phyloP scores from a whole-genome alignment of 2,888 invertebrate genomes.

The Diloba caeruleocephala region DNA sequence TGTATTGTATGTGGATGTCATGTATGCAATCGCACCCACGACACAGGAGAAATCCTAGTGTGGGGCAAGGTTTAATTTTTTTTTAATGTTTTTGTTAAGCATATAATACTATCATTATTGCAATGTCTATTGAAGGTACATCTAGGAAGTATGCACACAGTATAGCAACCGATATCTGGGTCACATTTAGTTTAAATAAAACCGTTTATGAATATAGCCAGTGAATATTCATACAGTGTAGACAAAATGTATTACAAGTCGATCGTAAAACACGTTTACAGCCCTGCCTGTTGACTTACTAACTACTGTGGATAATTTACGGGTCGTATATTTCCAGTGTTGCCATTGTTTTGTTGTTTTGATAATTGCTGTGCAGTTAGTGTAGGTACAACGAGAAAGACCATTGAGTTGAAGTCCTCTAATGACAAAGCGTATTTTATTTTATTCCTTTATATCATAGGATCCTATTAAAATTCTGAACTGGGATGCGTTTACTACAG shows the following conservation, averaged over 20 bases:
- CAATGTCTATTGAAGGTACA: constrained; percentile 23
- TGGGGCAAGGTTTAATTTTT: too few relatives aligned
- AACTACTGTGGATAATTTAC: constrained; percentile 48
- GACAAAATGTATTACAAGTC: constrained; percentile 40
- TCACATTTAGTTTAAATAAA: constrained; percentile 31
- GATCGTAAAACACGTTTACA: constrained; percentile 52
- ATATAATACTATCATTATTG: constrained; percentile 11
- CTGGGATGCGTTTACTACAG: neutral
- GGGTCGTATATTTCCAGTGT: constrained; percentile 29
- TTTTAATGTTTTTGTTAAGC: neutral
- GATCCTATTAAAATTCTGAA: constrained; percentile 9
- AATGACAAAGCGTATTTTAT: neutral
- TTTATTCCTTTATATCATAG: constrained; percentile 18
- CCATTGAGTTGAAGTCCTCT: constrained; percentile 19
- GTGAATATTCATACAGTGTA: constrained; percentile 48
- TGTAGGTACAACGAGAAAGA: constrained; percentile 23
- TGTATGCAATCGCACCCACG: too few relatives aligned
- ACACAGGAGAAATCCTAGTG: too few relatives aligned
- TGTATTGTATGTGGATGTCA: too few relatives aligned
- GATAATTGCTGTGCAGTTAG: constrained; percentile 35
- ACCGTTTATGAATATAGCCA: constrained; percentile 34
- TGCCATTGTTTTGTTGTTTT: constrained; percentile 29
- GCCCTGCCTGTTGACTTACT: constrained; percentile 45
- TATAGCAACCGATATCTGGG: constrained; percentile 28
- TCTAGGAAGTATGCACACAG: constrained; percentile 13